phyloP scores from a whole-genome alignment of 2,797 vertebrate species.

The Ciconia nigra region DNA sequence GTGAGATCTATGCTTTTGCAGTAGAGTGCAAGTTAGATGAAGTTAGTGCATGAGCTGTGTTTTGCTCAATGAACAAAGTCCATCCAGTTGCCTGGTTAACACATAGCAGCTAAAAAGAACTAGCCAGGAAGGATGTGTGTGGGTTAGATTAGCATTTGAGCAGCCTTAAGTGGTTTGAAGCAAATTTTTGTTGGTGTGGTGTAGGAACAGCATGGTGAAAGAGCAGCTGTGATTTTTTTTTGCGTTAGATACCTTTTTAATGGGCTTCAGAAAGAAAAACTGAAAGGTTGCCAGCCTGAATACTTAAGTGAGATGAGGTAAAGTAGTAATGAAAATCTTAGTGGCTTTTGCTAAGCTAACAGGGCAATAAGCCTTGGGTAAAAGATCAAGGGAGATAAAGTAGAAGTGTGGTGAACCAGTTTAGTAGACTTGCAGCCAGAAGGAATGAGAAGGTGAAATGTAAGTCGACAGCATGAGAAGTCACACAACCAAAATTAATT shows the following conservation, averaged over 20 bases:
- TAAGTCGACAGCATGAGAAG: not conserved
- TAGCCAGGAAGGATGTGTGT: not conserved
- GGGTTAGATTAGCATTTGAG: not conserved
- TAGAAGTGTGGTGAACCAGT: not conserved
- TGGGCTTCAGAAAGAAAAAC: not conserved
- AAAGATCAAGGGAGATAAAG: not conserved
- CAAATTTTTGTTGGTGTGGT: not conserved
- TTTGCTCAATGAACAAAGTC: not conserved
- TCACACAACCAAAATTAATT: not conserved
- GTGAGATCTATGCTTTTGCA: not conserved
- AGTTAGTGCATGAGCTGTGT: not conserved
- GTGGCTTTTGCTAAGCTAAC: not conserved
- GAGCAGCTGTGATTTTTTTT: not conserved
- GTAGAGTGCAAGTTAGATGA: not conserved
- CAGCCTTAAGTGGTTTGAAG: not conserved
- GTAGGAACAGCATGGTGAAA: not conserved
- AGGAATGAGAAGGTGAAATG: not conserved
- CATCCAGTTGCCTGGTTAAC: not conserved
- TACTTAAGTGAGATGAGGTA: not conserved
- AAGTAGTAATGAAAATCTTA: not conserved
- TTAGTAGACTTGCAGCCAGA: not conserved
- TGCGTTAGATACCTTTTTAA: not conserved
- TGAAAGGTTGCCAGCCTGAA: not conserved
- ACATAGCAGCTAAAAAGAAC: not conserved
- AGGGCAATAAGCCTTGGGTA: not conserved